phyloP scores from a whole-genome alignment of 2,797 vertebrate genomes.

The Numenius phaeopus region DNA sequence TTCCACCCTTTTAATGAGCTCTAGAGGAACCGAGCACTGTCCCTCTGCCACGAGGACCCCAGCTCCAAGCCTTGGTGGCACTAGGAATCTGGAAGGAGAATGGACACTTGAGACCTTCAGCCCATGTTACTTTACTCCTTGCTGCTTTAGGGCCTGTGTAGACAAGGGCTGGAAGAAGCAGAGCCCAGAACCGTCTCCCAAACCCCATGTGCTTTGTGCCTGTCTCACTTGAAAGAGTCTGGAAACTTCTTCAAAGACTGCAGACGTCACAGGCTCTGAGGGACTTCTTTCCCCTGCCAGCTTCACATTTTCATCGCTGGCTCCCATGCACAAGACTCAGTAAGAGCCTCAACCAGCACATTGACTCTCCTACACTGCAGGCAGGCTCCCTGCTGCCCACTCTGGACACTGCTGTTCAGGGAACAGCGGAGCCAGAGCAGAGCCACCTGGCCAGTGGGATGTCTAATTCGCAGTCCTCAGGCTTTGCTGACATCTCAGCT shows the following conservation, averaged over 20 bases:
- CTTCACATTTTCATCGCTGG: neutral
- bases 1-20: neutral
- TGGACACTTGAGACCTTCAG: neutral
- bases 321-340: neutral
- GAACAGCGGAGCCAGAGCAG: neutral
- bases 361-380: too few relatives aligned
- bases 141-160: neutral
- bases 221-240: neutral
- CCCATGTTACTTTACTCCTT: neutral
- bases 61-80: neutral
- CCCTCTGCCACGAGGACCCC: neutral
- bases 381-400: neutral
- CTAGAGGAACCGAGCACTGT: neutral
- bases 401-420: neutral
- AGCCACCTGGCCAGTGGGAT: neutral
- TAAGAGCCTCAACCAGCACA: neutral
- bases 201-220: neutral
- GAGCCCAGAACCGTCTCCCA: neutral
- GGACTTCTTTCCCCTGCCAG: neutral
- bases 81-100: neutral
- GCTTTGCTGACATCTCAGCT: neutral
- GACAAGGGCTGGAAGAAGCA: neutral
- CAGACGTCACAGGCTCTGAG: neutral
- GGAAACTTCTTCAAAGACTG: neutral
- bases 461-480: neutral